Conservation (phyloP, 2,113 vertebrate genomes). For the Callipepla squamata region DNA sequence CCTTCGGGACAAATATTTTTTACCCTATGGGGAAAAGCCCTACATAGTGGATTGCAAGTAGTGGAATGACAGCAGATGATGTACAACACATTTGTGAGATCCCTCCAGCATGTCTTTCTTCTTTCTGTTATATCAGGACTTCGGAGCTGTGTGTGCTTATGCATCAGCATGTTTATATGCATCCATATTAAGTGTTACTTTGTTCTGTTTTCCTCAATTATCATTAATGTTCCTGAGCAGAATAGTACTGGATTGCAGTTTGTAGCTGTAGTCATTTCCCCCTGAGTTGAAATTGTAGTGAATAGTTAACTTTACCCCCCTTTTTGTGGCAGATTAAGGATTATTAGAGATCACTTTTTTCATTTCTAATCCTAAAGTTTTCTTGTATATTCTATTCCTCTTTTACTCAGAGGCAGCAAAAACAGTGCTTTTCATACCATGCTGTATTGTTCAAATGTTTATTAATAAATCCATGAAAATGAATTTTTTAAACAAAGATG, state of each 20-base stretch:
- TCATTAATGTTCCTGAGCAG: background rate
- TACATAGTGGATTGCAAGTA: background rate
- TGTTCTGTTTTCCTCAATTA: background rate
- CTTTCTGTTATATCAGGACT: background rate
- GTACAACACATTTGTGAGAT: background rate
- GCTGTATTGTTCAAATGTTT: background rate
- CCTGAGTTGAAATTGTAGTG: background rate
- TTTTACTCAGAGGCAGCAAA: background rate
- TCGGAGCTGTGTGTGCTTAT: background rate
- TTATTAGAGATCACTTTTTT: background rate
- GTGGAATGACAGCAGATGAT: background rate
- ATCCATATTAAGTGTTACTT: background rate
- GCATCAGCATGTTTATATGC: background rate
- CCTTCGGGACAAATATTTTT: background rate
- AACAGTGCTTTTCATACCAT: background rate
- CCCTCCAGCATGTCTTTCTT: background rate
- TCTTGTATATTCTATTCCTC: background rate
- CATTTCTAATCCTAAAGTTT: background rate
- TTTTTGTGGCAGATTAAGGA: too few species aligned
- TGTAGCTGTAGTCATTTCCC: background rate
- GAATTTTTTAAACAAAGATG: background rate
- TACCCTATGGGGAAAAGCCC: background rate
- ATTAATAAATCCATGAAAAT: background rate
- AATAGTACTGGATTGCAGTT: background rate
- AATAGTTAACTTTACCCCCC: too few species aligned